Evolutionary conservation across 1,140 invertebrate species (phyloP), one percentile per base, ranked within the genome.

Genomic region (Heliconius hewitsoni): DNA sequence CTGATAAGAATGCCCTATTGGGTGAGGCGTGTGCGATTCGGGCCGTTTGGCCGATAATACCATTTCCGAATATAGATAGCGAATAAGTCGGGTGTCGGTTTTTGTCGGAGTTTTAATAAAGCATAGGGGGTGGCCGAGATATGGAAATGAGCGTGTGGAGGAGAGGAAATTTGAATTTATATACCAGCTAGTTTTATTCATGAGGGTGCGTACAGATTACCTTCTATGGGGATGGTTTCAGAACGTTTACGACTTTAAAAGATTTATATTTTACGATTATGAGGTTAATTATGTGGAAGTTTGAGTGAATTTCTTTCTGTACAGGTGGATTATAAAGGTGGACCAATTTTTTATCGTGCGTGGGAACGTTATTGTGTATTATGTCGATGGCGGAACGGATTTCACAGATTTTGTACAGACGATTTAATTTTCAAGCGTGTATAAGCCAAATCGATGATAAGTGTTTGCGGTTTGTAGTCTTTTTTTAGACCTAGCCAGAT

Each of bases 121-220:
- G 88, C 88, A 88, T 89, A 90, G 88, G 91, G 90, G 90, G 90
- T 88, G 89, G 84, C 76, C 87, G 90, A 93, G 92, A 93, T 93
- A 93, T 94, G 93, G 91, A 93, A 94, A 94, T 94, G 90, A 93
- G 88, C 87, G 90, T 91, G 91, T 94, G 91, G 86, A 84, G 85
- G 84, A 94, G 92, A 93, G 93, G 93, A 94, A 94, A 94, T 94
- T 94, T 94, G 93, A 94, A 94, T 94, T 94, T 93, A 94, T 94
- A 94, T 90, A 93, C 86, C 88, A 90, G 91, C 90, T 93, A 93
- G 91, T 93, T 93, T 93, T 91, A 92, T 93, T 93, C 90, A 89
- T 88, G 87, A 91, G 88, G 90, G 90, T 86, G 84, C 82, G 85
- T 66, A 46, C 72, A 89, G 90, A 92, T 92, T 91, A 83, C 79